phyloP scores from a whole-genome alignment of 2,797 vertebrate species.

The Acrossocheilus fasciatus region DNA sequence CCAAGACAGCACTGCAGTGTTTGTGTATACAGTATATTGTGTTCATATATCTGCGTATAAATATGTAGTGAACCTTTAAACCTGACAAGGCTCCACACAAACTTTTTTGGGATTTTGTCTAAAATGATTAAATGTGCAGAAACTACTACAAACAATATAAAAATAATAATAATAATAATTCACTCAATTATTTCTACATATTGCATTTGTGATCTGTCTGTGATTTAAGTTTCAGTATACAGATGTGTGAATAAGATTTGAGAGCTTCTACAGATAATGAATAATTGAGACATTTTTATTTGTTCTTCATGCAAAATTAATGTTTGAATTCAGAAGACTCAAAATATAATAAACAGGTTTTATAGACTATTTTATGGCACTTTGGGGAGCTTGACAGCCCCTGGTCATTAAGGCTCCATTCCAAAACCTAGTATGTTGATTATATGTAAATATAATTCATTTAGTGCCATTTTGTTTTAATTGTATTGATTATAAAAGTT shows the following conservation, averaged over 20 bases:
- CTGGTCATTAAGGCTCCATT: neutral
- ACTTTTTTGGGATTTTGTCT: neutral
- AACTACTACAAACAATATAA: neutral
- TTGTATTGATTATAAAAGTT: neutral
- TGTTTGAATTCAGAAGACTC: neutral
- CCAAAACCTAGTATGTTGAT: neutral
- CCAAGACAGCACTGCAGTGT: neutral
- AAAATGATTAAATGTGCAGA: neutral
- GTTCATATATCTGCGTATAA: neutral
- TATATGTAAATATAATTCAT: neutral
- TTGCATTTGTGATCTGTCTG: neutral
- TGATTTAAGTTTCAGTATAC: neutral
- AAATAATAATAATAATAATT: too few relatives aligned
- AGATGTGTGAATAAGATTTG: neutral
- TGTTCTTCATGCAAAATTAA: neutral
- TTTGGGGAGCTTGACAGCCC: neutral
- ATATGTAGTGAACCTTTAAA: neutral
- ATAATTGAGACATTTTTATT: neutral
- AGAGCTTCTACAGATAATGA: neutral
- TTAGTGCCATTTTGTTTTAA: neutral
- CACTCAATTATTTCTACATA: neutral
- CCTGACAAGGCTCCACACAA: neutral
- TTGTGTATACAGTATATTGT: neutral
- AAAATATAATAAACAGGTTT: neutral
- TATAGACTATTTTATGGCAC: neutral